Conservation (phyloP, 2,888 invertebrate species). For the Pediacus dermestoides region DNA sequence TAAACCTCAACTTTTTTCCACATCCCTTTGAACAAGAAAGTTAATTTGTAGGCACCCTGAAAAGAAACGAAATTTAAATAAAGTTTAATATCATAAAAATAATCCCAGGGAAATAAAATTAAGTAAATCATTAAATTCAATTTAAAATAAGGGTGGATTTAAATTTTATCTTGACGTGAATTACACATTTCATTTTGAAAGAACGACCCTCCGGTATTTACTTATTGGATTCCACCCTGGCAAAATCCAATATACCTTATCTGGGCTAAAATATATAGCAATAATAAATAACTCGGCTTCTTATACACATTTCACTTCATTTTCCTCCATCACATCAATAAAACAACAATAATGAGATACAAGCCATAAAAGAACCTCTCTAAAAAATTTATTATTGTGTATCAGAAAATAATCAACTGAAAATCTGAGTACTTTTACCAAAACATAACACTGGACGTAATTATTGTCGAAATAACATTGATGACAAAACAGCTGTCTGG, state of each 20-base stretch:
- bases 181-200: slow-evolving; percentile 39
- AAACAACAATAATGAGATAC: no score
- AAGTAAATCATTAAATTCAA: slow-evolving; percentile 26
- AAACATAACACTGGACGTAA: no score
- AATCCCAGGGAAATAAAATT: slow-evolving; percentile 13
- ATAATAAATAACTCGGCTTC: slow-evolving; percentile 33
- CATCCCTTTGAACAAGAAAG: no score
- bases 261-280: slow-evolving; percentile 35
- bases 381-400: no score
- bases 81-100: slow-evolving; percentile 8
- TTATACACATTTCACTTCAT: slow-evolving; percentile 5
- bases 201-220: slow-evolving; percentile 38
- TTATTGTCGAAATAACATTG: no score
- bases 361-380: no score
- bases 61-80: not conserved
- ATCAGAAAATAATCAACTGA: no score
- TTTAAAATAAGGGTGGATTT: slow-evolving; percentile 29
- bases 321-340: slow-evolving; percentile 6
- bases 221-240: slow-evolving; percentile 36
- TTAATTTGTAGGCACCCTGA: not conserved
- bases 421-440: no score
- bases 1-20: slow-evolving; percentile 1
- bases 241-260: slow-evolving; percentile 37
- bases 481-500: slow-evolving; percentile 40
- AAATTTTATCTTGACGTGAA: slow-evolving; percentile 32